A percentile compares a stretch with the other conserved stretches of the same genome.
These are phyloP conservation scores for Leucophenga maculata DNA, from an alignment of 2,888 invertebrate species.

Conservation along the genomic window DNA sequence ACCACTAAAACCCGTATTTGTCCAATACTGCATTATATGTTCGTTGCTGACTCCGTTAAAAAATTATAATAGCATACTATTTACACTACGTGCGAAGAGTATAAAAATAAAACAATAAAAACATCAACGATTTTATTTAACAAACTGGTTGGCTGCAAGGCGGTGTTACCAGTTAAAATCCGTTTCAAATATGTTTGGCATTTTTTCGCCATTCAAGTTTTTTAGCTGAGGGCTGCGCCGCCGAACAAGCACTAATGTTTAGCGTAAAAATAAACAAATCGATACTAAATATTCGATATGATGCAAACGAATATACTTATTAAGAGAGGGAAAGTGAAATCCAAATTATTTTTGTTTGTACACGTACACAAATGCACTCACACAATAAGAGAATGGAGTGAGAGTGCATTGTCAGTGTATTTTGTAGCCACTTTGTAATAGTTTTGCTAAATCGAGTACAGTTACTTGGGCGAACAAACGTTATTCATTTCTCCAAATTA, in stretches of 20 bases:
- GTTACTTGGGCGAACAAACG: no score
- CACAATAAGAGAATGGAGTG: background rate
- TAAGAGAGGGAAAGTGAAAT: background rate
- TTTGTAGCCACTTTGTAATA: no score
- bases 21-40: no score
- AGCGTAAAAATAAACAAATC: background rate
- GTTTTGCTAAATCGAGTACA: no score
- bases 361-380: background rate
- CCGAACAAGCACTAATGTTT: background rate
- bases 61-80: background rate
- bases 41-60: constrained; percentile 6
- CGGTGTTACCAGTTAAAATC: background rate
- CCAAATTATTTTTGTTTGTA: background rate
- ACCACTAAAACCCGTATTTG: no score
- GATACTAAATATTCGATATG: background rate
- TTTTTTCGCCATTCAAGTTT: background rate
- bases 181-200: background rate
- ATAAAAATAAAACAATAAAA: constrained; percentile 1
- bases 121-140: background rate
- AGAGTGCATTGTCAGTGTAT: background rate
- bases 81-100: constrained; percentile 3
- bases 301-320: background rate
- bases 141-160: background rate
- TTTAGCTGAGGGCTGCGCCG: background rate
- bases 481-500: no score